Base-by-base conservation (phyloP, 2,888 invertebrate species). In the Acrobeloides nanus region DNA sequence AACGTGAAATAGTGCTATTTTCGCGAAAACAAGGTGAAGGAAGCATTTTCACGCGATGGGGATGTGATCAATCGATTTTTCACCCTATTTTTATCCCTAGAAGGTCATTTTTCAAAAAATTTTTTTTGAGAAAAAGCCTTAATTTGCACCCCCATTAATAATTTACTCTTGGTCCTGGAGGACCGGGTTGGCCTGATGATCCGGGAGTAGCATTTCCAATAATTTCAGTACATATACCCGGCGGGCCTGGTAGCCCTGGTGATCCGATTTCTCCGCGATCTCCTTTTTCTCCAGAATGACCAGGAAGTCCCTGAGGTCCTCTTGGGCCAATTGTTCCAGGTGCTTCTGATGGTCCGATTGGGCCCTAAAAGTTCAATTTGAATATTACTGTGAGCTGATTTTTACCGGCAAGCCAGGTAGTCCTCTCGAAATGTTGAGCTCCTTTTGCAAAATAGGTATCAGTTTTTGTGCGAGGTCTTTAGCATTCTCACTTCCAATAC, bases 211-310 rank as follows among this genome's bases (percentile, higher is more conserved):
- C n/a, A n/a, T n/a, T n/a, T n/a, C n/a, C n/a, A n/a, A n/a, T n/a
- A n/a, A n/a, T n/a, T n/a, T 46, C 20, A 7, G 25, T 4, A 17
- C 46, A 31, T 20, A 15, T 18, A 7, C 53, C 52, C 21, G 48
- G 57, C 7, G 48, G 40, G 12, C 62, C 61, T 25, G 57, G 54
- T 21, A 55, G 48, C n/a, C 62, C 62, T 4, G 69, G 68, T 15
- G 65, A 59, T 27, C 72, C 71, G 31, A 68, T 68, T 18, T 65
- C 67, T 24, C 70, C 70, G 12, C 70, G 44, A 7, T 70, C 68
- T 34, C 69, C 68, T 41, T 61, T 51, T n/a, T 64, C 64, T 10
- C 66, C 68, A 3, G 61, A 58, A 23, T 52, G 64, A 3, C 69
- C 68, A 31, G 64, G 68, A 27, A 65, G 55, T 23, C 68, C 68